Evolutionary conservation across 2,797 vertebrate genomes (phyloP).

Genomic region (Chloroceryle inda): DNA sequence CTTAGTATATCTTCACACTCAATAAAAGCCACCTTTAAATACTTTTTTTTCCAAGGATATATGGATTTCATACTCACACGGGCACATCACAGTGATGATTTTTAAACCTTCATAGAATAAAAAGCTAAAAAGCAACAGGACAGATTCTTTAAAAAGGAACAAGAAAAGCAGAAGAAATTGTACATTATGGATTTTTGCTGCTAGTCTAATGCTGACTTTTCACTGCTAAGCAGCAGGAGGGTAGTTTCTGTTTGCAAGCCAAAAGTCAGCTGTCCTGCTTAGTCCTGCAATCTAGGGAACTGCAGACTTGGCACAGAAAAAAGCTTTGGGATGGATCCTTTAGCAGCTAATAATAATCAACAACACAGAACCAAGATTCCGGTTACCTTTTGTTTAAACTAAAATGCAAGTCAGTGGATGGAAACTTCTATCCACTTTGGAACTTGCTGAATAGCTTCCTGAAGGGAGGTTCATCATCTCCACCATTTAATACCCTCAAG

Average conservation of each 20-base stretch:
- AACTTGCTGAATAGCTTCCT: neutral
- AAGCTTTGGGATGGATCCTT: neutral
- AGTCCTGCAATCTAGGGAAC: neutral
- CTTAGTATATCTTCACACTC: neutral
- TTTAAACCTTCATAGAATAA: neutral
- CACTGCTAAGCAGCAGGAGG: neutral
- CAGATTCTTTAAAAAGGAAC: neutral
- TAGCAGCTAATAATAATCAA: neutral
- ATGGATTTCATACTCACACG: neutral
- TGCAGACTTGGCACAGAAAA: neutral
- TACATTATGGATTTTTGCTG: neutral
- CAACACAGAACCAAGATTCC: neutral
- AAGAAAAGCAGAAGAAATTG: neutral
- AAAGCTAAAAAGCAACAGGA: neutral
- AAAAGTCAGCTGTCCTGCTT: neutral
- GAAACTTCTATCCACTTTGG: neutral
- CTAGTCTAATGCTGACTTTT: neutral
- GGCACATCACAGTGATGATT: neutral
- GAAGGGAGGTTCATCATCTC: neutral
- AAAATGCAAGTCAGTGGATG: rapidly evolving
- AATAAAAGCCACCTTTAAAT: neutral
- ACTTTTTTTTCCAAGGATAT: neutral
- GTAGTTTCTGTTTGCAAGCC: neutral
- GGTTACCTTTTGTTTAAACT: neutral
- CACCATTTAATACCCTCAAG: neutral